phyloP scores from a whole-genome alignment of 2,797 vertebrate genomes.

The Phalanger gymnotis region DNA sequence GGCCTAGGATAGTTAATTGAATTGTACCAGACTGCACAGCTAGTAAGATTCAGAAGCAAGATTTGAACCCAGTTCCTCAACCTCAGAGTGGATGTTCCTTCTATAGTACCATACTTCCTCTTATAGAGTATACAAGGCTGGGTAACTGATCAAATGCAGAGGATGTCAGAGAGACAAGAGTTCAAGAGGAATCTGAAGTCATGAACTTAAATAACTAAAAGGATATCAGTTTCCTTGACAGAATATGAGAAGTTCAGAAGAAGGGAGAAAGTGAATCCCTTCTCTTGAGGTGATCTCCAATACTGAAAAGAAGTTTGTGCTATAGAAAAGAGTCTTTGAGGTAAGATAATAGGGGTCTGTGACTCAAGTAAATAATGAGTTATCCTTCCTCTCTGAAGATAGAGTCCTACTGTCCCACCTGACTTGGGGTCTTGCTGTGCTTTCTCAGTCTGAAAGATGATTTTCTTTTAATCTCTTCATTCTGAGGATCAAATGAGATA shows the following conservation, averaged over 20 bases:
- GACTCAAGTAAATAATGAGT: neutral
- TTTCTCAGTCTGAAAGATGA: neutral
- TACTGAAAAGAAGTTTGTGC: neutral
- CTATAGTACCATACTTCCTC: neutral
- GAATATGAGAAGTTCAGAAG: neutral
- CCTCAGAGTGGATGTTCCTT: neutral
- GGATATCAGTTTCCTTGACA: neutral
- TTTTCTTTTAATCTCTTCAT: neutral
- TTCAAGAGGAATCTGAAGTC: neutral
- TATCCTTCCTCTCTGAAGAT: neutral
- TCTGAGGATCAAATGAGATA: neutral
- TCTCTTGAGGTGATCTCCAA: neutral
- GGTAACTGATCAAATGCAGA: neutral
- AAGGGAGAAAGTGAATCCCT: neutral
- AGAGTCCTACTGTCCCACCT: neutral
- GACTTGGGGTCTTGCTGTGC: neutral
- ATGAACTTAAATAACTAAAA: neutral
- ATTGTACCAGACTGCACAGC: neutral
- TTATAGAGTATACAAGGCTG: neutral
- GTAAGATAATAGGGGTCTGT: neutral
- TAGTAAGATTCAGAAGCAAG: neutral
- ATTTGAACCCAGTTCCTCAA: constrained; percentile 21
- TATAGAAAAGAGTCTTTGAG: neutral
- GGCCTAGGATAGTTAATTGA: neutral
- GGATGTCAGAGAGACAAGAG: neutral